Base-by-base conservation (phyloP, 2,113 vertebrate species). In the Panthera tigris region DNA sequence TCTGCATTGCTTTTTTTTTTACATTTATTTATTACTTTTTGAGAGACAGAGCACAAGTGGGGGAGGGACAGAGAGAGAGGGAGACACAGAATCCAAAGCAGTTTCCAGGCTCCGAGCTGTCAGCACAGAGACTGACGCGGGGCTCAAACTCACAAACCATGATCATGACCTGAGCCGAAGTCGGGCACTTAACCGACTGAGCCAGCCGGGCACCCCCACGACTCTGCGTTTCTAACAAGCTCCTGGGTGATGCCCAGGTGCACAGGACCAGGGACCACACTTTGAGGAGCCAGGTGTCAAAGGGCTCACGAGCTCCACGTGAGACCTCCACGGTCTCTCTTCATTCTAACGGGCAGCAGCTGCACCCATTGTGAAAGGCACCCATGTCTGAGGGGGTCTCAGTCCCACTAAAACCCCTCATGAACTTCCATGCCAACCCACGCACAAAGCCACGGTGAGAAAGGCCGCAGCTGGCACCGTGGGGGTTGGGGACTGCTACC, bases 381-480 rank as follows among this genome's bases (percentile, higher is more conserved):
- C 33, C 21, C 7, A 36, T 50, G 74, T 73, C 52, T 50, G 52
- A n/a, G 25, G 25, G n/a, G 16, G 5, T 27, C 13, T 16, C 13
- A 16, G 11, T 41, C 66, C 81, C 41, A 16, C 16, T 4, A n/a
- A 68, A 45, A 7, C 48, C 11, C 4, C 1, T 7, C 13, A 8
- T 41, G 68, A 78, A 29, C 12, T 36, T 48, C 23, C 13, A 18
- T 7, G 4, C 11, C 27, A 25, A 1, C 21, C 21, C 33, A 21
- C 21, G 6, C 1, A 11, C 1, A 14, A n/a, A 83, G 52, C 33
- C 16, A 6, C 33, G 25, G 12, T 7, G 16, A 48, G 23, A 10
- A 18, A 39, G 71, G 4, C 31, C 1, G 2, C 12, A 19, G 57
- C 7, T 5, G 23, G 3, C 4, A 1, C 19, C 36, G 0, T 1